Evolutionary conservation across 2,888 invertebrate species (phyloP), one percentile per base, ranked within the genome.

Genomic region (Amiota communis): DNA sequence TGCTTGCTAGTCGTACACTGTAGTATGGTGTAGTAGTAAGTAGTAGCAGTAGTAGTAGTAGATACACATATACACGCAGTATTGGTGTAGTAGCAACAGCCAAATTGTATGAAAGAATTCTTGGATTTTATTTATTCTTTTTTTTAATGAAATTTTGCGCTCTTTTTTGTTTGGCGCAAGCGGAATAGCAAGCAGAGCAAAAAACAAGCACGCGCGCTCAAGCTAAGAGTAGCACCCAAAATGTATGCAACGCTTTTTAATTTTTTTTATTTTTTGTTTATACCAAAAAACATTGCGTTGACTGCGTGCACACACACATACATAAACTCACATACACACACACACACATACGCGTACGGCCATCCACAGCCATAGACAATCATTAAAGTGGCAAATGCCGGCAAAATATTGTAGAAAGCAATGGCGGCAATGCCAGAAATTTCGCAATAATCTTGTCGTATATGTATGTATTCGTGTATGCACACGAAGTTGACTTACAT

Each of bases 101-200:
- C 36, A 36, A 36, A 36, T 36, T 36, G 8, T 36, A 36, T 36
- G 36, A 36, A 36, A 36, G 36, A 36, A 75, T 76, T 71, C 73
- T 72, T 64, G 57, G 72, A 72, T 74, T 23, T 23, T 2, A 36
- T 2, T 6, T 6, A 0, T 36, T 36, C 6, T 36, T 36, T 36
- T 36, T 36, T 36, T 36, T 36, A 6, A 59, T 46, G 74, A 13
- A 17, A 20, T 63, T 64, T 67, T 57, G 59, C 70, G 70, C 59
- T 59, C 70, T 57, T 61, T 56, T 36, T 59, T 64, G 47, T 11
- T 57, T 67, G 76, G 80, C 85, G 83, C 83, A 81, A 77, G 80
- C 85, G 81, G 75, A 76, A 68, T 81, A 64, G 23, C 59, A 51
- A n/a, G 20, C 67, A 73, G 72, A 69, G 65, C 11, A 20, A 72